These are phyloP conservation scores for Hydraecia micacea DNA, from an alignment of 2,888 invertebrate species.

Conservation along the genomic window DNA sequence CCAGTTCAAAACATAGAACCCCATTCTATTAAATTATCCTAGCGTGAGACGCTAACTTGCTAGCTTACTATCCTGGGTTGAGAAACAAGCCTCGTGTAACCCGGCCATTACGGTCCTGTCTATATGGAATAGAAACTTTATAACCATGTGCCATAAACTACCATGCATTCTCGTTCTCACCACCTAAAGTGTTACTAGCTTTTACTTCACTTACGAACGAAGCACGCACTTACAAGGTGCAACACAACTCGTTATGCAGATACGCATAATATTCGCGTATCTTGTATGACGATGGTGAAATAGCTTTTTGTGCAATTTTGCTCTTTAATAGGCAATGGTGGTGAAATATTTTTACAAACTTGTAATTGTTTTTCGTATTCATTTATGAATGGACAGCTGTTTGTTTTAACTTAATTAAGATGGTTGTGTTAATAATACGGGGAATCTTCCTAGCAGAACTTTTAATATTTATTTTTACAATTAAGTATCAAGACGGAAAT, in stretches of 20 bases:
- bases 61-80: neutral
- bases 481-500: neutral
- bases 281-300: constrained; percentile 40
- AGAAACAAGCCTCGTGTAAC: neutral
- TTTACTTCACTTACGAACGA: constrained; percentile 52
- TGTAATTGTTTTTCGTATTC: constrained; percentile 21
- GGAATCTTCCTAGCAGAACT: neutral
- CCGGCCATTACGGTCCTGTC: constrained; percentile 12
- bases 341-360: constrained; percentile 23
- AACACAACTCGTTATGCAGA: constrained; percentile 49
- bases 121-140: constrained; percentile 51
- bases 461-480: neutral
- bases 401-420: neutral
- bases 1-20: neutral
- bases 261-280: constrained; percentile 35
- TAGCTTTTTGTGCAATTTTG: constrained; percentile 32
- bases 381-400: constrained; percentile 31
- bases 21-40: neutral
- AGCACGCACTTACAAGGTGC: constrained; percentile 52
- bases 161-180: constrained; percentile 47
- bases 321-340: neutral
- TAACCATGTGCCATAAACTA: constrained; percentile 19
- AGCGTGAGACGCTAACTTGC: neutral
- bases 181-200: constrained; percentile 56
- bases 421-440: neutral